Evolutionary conservation across 2,888 invertebrate species (phyloP), one percentile per base, ranked within the genome.

Genomic region (Pimpla rufipes): DNA sequence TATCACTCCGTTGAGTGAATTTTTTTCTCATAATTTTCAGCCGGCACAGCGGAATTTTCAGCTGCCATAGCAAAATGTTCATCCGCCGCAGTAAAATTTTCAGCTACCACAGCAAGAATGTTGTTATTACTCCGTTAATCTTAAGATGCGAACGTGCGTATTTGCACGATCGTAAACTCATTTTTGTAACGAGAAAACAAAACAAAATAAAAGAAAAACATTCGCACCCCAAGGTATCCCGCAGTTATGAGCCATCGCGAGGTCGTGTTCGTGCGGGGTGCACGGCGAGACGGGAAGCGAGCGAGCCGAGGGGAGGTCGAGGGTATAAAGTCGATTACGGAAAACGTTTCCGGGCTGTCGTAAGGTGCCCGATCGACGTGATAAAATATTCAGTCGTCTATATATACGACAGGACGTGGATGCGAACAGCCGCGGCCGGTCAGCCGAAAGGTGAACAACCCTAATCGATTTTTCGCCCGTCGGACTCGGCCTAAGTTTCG

Each of bases 391-490:
- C 68, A 68, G 47, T 62, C 50, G 42, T 45, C 18, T 42, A n/a
- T 37, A 70, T 40, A 37, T 18, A 37, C n/a, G 18, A 16, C 11
- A 52, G 13, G 40, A 42, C 35, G 45, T 18, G 2, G 16, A 59
- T 45, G 47, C 57, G 76, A 57, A 59, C 16, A 42, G 57, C 29
- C 29, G 47, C 66, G 68, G 59, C 68, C 50, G 77, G 77, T 66
- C 77, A 77, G 50, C 62, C 59, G 29, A 47, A 57, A 18, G 77
- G 55, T 68, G 68, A 68, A 77, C 59, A 68, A 77, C 68, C 77
- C 77, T 59, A 18, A 77, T 77, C 66, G 77, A 77, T 77, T 70
- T 77, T 68, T 29, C 2, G 29, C 29, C 29, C 40, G 23, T 47
- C 35, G 11, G 35, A 50, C 47, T 21, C 23, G n/a, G n/a, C 13